phyloP scores from a whole-genome alignment of 2,113 vertebrate genomes.

The Antidorcas marsupialis region DNA sequence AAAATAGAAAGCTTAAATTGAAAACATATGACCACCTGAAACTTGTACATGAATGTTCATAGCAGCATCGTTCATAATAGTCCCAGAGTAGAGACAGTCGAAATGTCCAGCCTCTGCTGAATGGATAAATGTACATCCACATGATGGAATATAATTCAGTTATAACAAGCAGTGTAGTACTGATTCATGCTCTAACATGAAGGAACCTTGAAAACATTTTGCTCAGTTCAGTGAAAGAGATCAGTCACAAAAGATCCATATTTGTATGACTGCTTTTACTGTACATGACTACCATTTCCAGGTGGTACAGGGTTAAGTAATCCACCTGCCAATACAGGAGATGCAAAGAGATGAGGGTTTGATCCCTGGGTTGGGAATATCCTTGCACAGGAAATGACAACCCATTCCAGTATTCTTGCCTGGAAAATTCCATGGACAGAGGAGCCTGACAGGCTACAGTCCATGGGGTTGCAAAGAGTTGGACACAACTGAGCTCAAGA shows the following conservation, averaged over 20 bases:
- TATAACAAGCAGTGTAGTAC: not conserved
- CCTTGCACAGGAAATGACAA: not conserved
- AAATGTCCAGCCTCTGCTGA: not conserved
- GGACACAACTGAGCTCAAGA: not conserved
- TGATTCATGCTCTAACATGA: not conserved
- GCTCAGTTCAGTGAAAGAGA: not conserved
- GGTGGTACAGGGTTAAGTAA: not conserved
- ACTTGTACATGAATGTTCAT: not conserved
- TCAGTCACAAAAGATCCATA: not conserved
- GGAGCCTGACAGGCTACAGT: not conserved
- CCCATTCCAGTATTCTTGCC: not conserved
- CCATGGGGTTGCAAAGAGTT: not conserved
- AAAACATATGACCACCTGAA: not conserved
- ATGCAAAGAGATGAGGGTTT: not conserved
- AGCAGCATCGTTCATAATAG: not conserved
- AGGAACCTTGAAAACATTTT: not conserved
- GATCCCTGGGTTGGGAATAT: not conserved
- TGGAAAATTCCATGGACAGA: not conserved
- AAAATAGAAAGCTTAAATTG: not conserved
- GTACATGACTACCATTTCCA: not conserved
- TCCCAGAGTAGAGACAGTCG: not conserved
- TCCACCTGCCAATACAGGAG: not conserved
- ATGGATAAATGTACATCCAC: not conserved
- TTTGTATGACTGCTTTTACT: not conserved
- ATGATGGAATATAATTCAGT: not conserved